Conservation (phyloP, 2,888 invertebrate genomes). For the Tethea ocularis region DNA sequence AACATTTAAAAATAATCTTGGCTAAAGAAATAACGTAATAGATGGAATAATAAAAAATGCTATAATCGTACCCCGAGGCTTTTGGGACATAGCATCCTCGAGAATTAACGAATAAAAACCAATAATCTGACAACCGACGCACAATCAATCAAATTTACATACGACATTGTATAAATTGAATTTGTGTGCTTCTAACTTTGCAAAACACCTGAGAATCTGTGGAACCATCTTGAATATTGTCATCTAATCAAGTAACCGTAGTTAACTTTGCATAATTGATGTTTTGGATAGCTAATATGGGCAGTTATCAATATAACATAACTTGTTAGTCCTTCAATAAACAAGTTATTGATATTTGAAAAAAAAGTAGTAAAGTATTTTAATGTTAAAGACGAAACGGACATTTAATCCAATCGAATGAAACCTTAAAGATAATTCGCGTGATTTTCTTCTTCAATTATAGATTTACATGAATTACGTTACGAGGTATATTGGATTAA, state of each 20-base stretch:
- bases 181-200: not conserved
- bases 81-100: not conserved
- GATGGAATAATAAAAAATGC: not conserved
- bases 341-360: too few species aligned
- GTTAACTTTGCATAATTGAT: not conserved
- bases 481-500: not conserved
- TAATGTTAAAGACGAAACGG: not conserved
- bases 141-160: constrained; percentile 29
- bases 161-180: constrained; percentile 20
- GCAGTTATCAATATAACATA: not conserved
- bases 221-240: not conserved
- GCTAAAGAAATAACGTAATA: not conserved
- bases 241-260: not conserved
- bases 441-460: not conserved
- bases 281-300: not conserved
- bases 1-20: not conserved
- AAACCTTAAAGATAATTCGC: not conserved
- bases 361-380: too few species aligned
- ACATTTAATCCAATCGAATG: not conserved
- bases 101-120: constrained; percentile 15
- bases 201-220: not conserved
- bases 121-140: constrained; percentile 18
- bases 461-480: not conserved
- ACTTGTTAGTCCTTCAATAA: too few species aligned
- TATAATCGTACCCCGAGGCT: not conserved